These are phyloP conservation scores for Oreochromis aureus DNA, from an alignment of 2,113 vertebrate species.

Conservation along the genomic window DNA sequence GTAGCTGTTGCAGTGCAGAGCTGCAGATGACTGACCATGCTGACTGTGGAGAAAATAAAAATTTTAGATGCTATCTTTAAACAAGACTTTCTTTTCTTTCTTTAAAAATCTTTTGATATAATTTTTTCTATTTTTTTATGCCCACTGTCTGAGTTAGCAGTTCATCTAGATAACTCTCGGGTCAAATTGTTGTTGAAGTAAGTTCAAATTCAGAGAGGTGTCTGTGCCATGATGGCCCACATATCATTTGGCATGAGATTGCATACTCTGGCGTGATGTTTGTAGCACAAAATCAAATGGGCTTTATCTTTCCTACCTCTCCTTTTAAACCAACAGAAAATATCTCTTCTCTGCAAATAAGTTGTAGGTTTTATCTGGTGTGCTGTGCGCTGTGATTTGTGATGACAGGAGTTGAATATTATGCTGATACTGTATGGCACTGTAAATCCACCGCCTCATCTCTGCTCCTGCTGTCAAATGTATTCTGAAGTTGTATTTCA, in stretches of 20 bases:
- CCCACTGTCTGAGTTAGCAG: background rate
- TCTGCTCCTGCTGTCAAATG: constrained; percentile 57
- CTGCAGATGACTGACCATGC: background rate
- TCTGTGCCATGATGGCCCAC: background rate
- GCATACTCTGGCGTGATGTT: background rate
- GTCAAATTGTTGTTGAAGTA: background rate
- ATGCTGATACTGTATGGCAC: constrained; percentile 60
- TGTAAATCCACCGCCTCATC: constrained; percentile 63
- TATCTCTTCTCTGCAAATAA: constrained; percentile 41
- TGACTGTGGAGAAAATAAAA: background rate
- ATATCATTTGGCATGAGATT: constrained; percentile 15
- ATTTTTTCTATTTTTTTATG: background rate
- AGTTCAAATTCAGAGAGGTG: background rate
- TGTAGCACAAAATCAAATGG: constrained; percentile 13
- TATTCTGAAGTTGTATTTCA: constrained; percentile 63
- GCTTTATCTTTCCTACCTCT: constrained; percentile 1
- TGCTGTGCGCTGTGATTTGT: constrained; percentile 36
- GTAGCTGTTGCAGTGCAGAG: background rate
- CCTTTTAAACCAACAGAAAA: constrained; percentile 41
- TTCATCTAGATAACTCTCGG: background rate
- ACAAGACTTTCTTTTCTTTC: background rate
- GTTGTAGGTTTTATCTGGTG: constrained; percentile 27
- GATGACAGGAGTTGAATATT: constrained; percentile 60
- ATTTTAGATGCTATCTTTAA: background rate
- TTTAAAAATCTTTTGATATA: background rate